phyloP scores from a whole-genome alignment of 2,888 invertebrate species.

The Cecidostiba fungosa region DNA sequence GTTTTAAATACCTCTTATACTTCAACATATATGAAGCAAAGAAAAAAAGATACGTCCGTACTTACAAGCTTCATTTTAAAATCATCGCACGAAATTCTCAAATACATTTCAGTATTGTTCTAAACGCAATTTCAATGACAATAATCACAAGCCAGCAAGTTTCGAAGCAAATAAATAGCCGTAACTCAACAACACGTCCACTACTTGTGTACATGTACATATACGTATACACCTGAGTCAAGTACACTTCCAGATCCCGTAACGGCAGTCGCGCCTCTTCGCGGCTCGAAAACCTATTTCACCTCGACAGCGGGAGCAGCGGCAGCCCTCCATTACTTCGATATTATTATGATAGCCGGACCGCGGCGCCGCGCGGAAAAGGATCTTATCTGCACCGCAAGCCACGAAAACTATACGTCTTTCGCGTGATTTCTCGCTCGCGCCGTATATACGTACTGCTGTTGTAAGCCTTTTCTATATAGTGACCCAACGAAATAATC shows the following conservation, averaged over 20 bases:
- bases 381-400: slow-evolving; percentile 31
- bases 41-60: not conserved
- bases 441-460: not conserved
- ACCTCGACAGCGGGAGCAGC: not conserved
- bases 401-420: slow-evolving; percentile 39
- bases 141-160: not conserved
- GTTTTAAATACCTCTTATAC: not conserved
- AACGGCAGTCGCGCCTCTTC: slow-evolving; percentile 10
- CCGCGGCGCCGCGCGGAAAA: slow-evolving; percentile 3
- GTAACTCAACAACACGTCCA: not conserved
- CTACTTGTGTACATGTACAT: not conserved
- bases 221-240: not conserved
- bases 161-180: not conserved
- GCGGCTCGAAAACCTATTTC: slow-evolving; percentile 39
- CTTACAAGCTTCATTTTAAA: not conserved
- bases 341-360: slow-evolving; percentile 45
- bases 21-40: not conserved
- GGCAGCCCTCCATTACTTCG: slow-evolving; percentile 25
- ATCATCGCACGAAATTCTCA: not conserved
- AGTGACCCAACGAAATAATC: slow-evolving; percentile 39
- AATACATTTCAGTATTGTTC: not conserved
- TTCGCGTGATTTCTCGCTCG: slow-evolving; percentile 30
- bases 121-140: slow-evolving; percentile 13
- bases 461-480: not conserved
- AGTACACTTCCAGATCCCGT: not conserved